phyloP scores from a whole-genome alignment of 2,113 vertebrate genomes.

The Peromyscus leucopus region DNA sequence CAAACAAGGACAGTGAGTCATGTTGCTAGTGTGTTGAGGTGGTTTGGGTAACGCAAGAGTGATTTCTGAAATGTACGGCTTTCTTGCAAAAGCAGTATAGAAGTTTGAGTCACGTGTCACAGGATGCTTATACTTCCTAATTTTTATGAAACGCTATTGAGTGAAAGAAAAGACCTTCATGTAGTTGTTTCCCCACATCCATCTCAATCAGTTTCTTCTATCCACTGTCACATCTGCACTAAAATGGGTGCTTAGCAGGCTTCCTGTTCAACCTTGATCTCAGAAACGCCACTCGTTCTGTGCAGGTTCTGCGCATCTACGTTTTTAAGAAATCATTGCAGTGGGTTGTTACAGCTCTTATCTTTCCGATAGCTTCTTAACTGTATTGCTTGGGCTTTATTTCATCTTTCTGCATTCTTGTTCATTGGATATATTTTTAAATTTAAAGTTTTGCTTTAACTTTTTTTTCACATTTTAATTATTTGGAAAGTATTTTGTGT shows the following conservation, averaged over 20 bases:
- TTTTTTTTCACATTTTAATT: constrained; percentile 57
- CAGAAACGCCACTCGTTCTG: constrained; percentile 21
- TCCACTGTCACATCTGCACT: constrained; percentile 36
- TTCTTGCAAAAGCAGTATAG: constrained; percentile 49
- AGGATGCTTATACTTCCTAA: neutral
- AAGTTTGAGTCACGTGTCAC: neutral
- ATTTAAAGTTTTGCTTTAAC: constrained; percentile 62
- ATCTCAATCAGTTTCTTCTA: constrained; percentile 55
- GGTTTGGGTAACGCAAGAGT: constrained; percentile 18
- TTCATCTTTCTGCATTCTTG: constrained; percentile 42
- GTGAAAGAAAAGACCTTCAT: neutral
- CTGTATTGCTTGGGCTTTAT: constrained; percentile 48
- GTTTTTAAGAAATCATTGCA: constrained; percentile 46
- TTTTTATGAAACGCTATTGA: neutral
- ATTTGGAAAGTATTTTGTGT: constrained; percentile 38
- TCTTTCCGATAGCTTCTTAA: constrained; percentile 38
- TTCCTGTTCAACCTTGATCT: constrained; percentile 46
- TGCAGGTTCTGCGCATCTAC: neutral
- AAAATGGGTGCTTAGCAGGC: constrained; percentile 23
- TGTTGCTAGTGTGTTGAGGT: constrained; percentile 49
- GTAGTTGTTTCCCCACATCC: neutral
- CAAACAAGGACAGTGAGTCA: neutral
- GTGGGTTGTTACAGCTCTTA: constrained; percentile 28
- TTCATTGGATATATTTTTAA: constrained; percentile 49
- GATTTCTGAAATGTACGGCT: neutral